A percentile compares a stretch with the other conserved stretches of the same genome.
Conservation (phyloP, 2,113 vertebrate species). For the Cyprinus carpio region DNA sequence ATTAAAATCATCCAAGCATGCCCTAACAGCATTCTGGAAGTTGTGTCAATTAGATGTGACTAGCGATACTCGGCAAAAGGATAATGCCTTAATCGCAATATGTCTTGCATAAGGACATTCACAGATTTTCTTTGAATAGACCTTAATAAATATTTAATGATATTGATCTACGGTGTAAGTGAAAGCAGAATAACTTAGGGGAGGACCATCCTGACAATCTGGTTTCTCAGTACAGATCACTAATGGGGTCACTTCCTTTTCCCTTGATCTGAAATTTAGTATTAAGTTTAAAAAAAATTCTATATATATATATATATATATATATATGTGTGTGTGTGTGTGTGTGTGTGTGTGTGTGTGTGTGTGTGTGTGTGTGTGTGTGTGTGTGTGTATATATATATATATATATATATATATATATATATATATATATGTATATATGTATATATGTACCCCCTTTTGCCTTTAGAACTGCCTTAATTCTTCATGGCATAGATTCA, state of each 20-base stretch:
- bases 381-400: too few relatives aligned
- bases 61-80: not conserved
- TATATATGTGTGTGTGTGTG: too few relatives aligned
- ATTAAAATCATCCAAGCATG: conserved; percentile 11
- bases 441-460: too few relatives aligned
- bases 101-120: not conserved
- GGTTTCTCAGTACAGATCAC: conserved; percentile 22
- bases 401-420: too few relatives aligned
- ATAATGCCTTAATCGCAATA: not conserved
- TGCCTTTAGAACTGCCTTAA: too few relatives aligned
- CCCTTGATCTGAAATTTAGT: not conserved
- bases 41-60: not conserved
- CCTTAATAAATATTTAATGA: conserved; percentile 23
- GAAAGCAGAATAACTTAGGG: conserved; percentile 20
- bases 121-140: not conserved
- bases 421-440: too few relatives aligned
- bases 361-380: too few relatives aligned
- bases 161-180: conserved; percentile 31
- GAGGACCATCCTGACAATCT: conserved; percentile 17
- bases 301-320: too few relatives aligned
- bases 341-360: too few relatives aligned
- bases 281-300: too few relatives aligned
- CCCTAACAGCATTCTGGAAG: not conserved
- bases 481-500: too few relatives aligned
- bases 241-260: conserved; percentile 27